Evolutionary conservation across 1,140 invertebrate species (phyloP), one percentile per base, ranked within the genome.

Genomic region (Trichomalopsis sarcophagae): DNA sequence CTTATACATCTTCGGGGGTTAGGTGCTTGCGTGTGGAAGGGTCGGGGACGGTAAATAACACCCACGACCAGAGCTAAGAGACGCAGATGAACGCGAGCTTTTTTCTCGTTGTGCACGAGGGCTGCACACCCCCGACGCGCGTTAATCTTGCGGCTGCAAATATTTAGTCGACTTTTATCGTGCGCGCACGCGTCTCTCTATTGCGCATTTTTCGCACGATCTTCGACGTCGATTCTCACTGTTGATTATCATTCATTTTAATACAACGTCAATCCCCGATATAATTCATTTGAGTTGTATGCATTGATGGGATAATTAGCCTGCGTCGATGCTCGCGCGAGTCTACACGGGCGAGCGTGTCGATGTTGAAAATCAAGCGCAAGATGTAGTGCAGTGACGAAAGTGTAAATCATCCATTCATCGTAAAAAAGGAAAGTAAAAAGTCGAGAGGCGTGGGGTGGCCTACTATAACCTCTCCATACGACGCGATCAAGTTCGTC

Each of bases 1-100:
- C 89, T 88, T 91, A 87, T 90, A 89, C 88, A 90, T 91, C 90
- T 90, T 87, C 76, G 75, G 75, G 88, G 89, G 86, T 89, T 90
- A 90, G n/a, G 55, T 17, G 17, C 27, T 47, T 14, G 11, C 33
- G 4, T 36, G 68, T 27, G 36, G 74, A 9, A 76, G 40, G 17
- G 40, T 3, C 13, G 83, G 88, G 88, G 87, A 91, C 88, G 62
- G 84, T 89, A 89, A 89, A 89, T 90, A 90, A 89, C 86, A 84
- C 87, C 73, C 82, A 47, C 36, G 77, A 30, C 50, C 79, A n/a
- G 68, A 62, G 66, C 17, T 47, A 23, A 79, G 68, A 79, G 75
- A 11, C 1, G 11, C 7, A 62, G 36, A 62, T 9, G n/a, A 30
- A 2, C 69, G 10, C 10, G 6, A 36, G 11, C 33, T 78, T 84